Percentiles rank a stretch among this genome's conserved stretches.
Evolutionary conservation across 2,888 invertebrate species (phyloP).

Genomic region (Mesopsocus fuscifrons): DNA sequence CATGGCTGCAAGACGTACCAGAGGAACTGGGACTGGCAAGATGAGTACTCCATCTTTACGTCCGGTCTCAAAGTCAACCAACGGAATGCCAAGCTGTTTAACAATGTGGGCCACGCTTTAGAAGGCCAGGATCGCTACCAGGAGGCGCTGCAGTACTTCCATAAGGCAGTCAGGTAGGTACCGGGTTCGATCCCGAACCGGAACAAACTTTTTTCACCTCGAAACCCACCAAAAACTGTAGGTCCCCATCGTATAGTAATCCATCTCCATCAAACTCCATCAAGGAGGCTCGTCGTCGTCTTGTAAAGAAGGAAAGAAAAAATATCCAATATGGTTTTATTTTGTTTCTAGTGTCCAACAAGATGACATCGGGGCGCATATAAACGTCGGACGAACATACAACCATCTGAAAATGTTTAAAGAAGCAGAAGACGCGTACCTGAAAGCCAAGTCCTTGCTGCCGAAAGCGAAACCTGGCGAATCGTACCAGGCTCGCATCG

Average conservation of each 20-base stretch:
- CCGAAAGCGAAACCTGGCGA: constrained; percentile 87
- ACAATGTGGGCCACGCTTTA: constrained; percentile 91
- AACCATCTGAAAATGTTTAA: constrained; percentile 74
- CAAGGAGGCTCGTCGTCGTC: too few relatives aligned
- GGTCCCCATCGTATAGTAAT: too few relatives aligned
- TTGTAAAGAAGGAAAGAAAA: too few relatives aligned
- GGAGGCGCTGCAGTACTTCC: constrained; percentile 79
- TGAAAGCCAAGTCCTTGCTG: constrained; percentile 70
- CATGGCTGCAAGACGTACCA: constrained; percentile 73
- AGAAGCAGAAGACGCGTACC: constrained; percentile 85
- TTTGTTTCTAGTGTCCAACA: constrained; percentile 50
- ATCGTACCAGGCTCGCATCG: constrained; percentile 86
- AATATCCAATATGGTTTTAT: too few relatives aligned
- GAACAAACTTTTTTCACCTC: too few relatives aligned
- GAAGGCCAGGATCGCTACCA: constrained; percentile 48
- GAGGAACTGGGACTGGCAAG: constrained; percentile 84
- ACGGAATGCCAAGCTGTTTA: constrained; percentile 87
- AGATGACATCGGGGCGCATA: constrained; percentile 92
- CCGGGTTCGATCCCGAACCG: too few relatives aligned
- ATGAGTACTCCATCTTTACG: constrained; percentile 85
- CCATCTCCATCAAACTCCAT: too few relatives aligned
- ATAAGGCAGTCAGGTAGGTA: constrained; percentile 56
- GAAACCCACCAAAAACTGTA: too few relatives aligned
- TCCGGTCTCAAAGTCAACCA: constrained; percentile 74
- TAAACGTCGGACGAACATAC: constrained; percentile 89